A percentile compares a stretch with the other conserved stretches of the same genome.
These are phyloP conservation scores for Chelon labrosus DNA, from an alignment of 2,797 vertebrate genomes.

Conservation along the genomic window DNA sequence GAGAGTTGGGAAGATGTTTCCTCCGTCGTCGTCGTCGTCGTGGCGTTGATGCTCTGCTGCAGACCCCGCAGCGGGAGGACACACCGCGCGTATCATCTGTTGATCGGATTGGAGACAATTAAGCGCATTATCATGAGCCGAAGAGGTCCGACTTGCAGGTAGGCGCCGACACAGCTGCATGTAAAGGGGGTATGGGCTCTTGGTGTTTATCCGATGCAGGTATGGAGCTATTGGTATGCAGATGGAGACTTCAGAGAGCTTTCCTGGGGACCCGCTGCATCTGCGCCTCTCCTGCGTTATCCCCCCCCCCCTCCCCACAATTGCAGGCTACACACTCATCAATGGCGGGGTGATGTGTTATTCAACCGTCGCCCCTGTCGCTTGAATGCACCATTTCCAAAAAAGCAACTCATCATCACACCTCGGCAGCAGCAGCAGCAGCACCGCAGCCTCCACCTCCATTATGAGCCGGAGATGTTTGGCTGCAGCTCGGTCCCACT, in stretches of 20 bases:
- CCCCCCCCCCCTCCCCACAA: constrained; percentile 13
- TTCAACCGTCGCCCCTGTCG: constrained; percentile 45
- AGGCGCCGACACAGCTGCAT: constrained; percentile 35
- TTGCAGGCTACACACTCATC: constrained; percentile 48
- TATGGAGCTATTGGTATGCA: constrained; percentile 72
- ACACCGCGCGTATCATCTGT: constrained; percentile 65
- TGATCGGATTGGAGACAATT: constrained; percentile 73
- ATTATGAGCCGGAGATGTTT: background rate
- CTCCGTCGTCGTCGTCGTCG: constrained; percentile 11
- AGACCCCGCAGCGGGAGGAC: constrained; percentile 49
- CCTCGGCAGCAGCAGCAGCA: background rate
- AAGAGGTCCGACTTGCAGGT: constrained; percentile 75
- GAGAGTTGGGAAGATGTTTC: constrained; percentile 44
- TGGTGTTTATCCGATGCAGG: constrained; percentile 39
- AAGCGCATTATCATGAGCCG: constrained; percentile 74
- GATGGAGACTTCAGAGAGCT: constrained; percentile 68
- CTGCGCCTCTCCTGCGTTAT: constrained; percentile 40
- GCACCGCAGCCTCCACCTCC: constrained; percentile 38
- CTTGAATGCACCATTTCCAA: constrained; percentile 55
- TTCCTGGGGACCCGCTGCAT: constrained; percentile 73
- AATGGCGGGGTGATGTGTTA: constrained; percentile 54
- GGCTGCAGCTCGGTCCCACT: constrained; percentile 64
- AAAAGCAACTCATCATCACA: background rate
- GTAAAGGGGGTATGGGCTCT: constrained; percentile 4
- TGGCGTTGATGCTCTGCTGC: constrained; percentile 31